Conservation (phyloP, 2,888 invertebrate species). For the Morpho deidamia region DNA sequence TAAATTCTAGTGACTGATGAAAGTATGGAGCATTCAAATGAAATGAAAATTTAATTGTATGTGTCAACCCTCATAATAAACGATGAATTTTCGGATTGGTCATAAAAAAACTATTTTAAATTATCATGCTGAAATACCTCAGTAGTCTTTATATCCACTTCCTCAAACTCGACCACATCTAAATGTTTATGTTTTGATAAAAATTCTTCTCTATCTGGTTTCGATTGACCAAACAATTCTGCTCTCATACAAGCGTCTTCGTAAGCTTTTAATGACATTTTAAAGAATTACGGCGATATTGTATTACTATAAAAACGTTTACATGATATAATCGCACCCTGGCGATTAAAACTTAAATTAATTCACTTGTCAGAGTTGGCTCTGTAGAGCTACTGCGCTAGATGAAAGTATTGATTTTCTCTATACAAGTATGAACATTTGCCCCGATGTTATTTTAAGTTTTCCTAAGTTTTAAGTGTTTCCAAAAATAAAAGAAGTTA, state of each 20-base stretch:
- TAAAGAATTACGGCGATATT: background rate
- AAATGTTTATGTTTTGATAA: conserved; percentile 75
- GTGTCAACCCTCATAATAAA: too few species aligned
- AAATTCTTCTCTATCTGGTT: conserved; percentile 83
- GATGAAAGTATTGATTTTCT: conserved; percentile 29
- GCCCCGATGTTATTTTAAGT: too few species aligned
- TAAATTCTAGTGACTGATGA: too few species aligned
- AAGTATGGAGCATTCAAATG: too few species aligned
- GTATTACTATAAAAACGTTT: background rate
- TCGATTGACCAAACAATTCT: conserved; percentile 84
- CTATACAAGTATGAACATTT: too few species aligned
- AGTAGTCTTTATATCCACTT: conserved; percentile 66
- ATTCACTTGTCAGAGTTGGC: conserved; percentile 7
- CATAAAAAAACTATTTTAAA: too few species aligned
- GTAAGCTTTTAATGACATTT: conserved; percentile 82
- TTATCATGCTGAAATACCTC: conserved; percentile 39
- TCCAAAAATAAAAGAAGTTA: too few species aligned
- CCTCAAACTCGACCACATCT: conserved; percentile 73
- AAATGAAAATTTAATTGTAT: too few species aligned
- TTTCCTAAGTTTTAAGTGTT: too few species aligned
- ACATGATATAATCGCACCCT: background rate
- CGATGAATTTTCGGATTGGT: too few species aligned
- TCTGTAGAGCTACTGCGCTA: conserved; percentile 17
- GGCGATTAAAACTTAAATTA: background rate
- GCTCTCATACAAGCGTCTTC: conserved; percentile 88